Percentiles rank a stretch among this genome's conserved stretches.
Conservation (phyloP, 2,888 invertebrate genomes). For the Sphaerophoria taeniata region DNA sequence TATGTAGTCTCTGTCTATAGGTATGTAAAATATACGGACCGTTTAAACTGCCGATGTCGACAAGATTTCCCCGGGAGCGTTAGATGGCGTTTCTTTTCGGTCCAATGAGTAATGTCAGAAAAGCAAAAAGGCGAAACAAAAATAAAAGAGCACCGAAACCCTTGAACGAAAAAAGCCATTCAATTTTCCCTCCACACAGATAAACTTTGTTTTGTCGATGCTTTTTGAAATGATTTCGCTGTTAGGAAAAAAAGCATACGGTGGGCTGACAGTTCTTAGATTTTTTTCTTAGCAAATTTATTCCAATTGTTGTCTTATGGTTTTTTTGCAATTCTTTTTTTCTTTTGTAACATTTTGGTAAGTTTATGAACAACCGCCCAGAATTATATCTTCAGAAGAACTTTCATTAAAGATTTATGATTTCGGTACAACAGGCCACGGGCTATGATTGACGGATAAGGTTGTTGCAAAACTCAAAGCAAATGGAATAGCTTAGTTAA, state of each 20-base stretch:
- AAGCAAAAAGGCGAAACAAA: neutral
- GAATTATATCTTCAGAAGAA: constrained; percentile 3
- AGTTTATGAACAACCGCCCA: constrained; percentile 6
- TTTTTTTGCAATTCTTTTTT: neutral
- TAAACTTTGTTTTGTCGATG: constrained; percentile 21
- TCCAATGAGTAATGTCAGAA: constrained; percentile 38
- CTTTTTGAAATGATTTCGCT: constrained; percentile 5
- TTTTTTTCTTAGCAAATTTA: constrained; percentile 19
- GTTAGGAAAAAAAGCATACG: neutral
- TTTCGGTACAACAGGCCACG: neutral
- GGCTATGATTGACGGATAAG: neutral
- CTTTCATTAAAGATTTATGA: constrained; percentile 18
- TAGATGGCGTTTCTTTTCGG: constrained; percentile 55
- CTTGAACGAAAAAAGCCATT: constrained; percentile 19
- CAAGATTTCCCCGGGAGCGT: constrained; percentile 38
- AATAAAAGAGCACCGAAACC: neutral
- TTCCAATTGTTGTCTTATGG: constrained; percentile 6
- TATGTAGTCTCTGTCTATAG: neutral
- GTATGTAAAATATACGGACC: neutral
- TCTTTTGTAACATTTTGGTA: neutral
- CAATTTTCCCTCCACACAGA: constrained; percentile 48
- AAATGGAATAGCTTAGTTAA: no score
- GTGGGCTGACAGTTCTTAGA: neutral
- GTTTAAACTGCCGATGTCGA: constrained; percentile 35
- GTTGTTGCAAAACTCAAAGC: neutral